phyloP scores from a whole-genome alignment of 92 coral and sea anemone genomes.

The Epizoanthus ramosus region DNA sequence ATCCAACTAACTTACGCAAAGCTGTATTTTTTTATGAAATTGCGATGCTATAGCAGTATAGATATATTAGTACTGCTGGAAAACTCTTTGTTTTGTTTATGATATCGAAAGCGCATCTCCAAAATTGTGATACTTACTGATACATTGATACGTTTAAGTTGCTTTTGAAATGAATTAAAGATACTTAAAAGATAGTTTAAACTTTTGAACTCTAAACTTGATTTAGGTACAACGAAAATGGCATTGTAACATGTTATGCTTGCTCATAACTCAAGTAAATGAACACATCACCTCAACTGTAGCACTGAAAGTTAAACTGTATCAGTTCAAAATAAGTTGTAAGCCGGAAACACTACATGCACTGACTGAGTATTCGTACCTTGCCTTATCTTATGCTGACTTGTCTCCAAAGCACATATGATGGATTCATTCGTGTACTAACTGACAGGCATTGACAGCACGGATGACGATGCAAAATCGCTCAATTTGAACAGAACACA shows the following conservation, averaged over 20 bases:
- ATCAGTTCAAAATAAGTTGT: background rate
- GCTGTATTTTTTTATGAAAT: too few relatives aligned
- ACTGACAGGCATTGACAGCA: too few relatives aligned
- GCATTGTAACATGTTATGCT: background rate
- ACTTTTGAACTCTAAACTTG: background rate
- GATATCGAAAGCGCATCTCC: too few relatives aligned
- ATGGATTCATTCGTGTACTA: too few relatives aligned
- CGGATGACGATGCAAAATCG: background rate
- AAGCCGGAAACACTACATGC: background rate
- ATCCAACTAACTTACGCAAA: too few relatives aligned
- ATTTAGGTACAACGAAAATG: background rate
- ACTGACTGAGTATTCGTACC: background rate
- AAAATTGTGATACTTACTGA: too few relatives aligned
- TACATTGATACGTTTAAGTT: too few relatives aligned
- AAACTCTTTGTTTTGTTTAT: too few relatives aligned
- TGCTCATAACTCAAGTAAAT: background rate
- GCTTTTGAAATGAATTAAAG: too few relatives aligned
- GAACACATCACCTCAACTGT: conserved; percentile 12
- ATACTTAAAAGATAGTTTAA: too few relatives aligned
- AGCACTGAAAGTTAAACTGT: background rate
- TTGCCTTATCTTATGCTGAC: background rate
- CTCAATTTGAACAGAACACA: background rate
- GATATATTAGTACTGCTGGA: too few relatives aligned
- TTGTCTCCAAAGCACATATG: background rate
- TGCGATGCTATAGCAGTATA: too few relatives aligned